A percentile compares a stretch with the other conserved stretches of the same genome.
phyloP scores from a whole-genome alignment of 2,888 invertebrate species.

The Drosophila incognita region DNA sequence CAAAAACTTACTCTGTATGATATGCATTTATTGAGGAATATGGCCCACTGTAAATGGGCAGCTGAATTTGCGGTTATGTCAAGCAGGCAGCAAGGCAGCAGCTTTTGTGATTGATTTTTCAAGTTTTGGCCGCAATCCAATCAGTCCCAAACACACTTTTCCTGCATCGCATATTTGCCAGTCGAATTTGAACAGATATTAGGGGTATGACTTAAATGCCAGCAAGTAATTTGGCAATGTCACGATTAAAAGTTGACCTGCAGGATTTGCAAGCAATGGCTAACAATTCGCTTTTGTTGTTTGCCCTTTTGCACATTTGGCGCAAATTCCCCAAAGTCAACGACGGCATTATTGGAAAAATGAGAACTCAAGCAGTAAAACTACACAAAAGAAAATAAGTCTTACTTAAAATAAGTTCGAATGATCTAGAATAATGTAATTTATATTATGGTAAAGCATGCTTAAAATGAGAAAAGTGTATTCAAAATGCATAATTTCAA shows the following conservation, averaged over 20 bases:
- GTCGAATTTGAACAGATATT: conserved; percentile 72
- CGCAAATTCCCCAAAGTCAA: conserved; percentile 49
- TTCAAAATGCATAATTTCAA: background rate
- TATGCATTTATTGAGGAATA: background rate
- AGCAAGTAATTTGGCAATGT: conserved; percentile 54
- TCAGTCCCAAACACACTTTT: conserved; percentile 8
- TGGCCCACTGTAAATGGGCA: background rate
- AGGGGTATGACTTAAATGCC: conserved; percentile 66
- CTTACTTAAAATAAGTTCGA: background rate
- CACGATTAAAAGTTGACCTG: conserved; percentile 9
- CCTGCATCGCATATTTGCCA: conserved; percentile 41
- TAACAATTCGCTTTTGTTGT: conserved; percentile 42
- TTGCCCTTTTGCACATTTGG: conserved; percentile 45
- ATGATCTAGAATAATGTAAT: background rate
- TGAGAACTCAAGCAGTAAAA: background rate
- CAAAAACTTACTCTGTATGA: no score
- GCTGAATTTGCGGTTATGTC: background rate
- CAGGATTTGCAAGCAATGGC: conserved; percentile 38
- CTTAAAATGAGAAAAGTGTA: background rate
- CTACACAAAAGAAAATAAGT: background rate
- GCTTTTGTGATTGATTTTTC: conserved; percentile 58
- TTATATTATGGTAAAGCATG: background rate
- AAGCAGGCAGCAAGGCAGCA: background rate
- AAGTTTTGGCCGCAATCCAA: conserved; percentile 28
- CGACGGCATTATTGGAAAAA: conserved; percentile 26